These are phyloP conservation scores for Hyperopisus bebe DNA, from an alignment of 2,113 vertebrate genomes.

Conservation along the genomic window DNA sequence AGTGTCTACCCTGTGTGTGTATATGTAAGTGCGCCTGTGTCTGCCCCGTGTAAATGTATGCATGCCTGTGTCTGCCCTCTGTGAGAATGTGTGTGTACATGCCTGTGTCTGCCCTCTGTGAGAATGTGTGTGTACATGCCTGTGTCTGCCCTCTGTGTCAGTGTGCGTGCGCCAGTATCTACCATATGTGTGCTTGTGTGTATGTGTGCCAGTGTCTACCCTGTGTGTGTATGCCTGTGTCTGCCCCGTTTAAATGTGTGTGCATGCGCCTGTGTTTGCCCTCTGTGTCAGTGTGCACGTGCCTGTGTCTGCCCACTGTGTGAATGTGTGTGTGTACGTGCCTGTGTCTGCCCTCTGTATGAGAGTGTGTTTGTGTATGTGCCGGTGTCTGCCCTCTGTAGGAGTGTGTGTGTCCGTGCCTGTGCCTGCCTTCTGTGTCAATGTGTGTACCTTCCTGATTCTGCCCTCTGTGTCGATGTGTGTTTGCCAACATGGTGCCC, in stretches of 20 bases:
- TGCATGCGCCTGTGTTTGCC: too few relatives aligned
- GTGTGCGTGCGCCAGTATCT: not conserved
- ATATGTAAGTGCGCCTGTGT: too few relatives aligned
- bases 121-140: too few relatives aligned
- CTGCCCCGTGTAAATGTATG: too few relatives aligned
- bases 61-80: too few relatives aligned
- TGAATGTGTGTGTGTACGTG: too few relatives aligned
- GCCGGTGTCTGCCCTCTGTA: too few relatives aligned
- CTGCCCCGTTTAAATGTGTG: not conserved
- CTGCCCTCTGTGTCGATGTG: not conserved
- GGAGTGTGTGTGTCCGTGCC: too few relatives aligned
- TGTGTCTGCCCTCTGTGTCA: not conserved
- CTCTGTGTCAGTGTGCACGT: not conserved
- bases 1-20: too few relatives aligned
- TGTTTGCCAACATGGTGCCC: not conserved
- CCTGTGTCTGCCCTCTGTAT: not conserved
- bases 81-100: too few relatives aligned
- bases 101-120: too few relatives aligned
- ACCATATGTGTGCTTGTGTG: not conserved
- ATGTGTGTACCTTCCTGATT: not conserved
- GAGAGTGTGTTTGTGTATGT: fast-evolving
- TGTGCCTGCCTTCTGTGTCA: too few relatives aligned
- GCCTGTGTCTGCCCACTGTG: not conserved
- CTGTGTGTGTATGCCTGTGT: not conserved
- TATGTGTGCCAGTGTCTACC: not conserved